phyloP scores from a whole-genome alignment of 2,888 invertebrate species.

The Hypomecis punctinalis region DNA sequence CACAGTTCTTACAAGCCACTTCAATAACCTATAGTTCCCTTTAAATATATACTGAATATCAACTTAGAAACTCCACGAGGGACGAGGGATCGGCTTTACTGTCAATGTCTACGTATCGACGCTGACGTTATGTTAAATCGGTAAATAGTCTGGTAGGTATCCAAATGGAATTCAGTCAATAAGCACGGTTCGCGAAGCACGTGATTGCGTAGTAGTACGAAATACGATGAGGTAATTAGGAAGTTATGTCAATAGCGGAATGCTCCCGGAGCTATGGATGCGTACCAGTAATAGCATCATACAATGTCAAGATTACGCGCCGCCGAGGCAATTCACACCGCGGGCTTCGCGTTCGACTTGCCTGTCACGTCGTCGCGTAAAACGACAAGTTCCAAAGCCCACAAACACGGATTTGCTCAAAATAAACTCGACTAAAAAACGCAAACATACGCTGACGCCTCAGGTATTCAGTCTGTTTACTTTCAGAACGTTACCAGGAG shows the following conservation, averaged over 20 bases:
- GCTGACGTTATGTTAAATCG: no score
- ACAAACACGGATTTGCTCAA: constrained; percentile 56
- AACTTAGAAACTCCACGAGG: no score
- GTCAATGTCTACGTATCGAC: no score
- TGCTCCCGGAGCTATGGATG: constrained; percentile 39
- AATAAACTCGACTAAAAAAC: constrained; percentile 62
- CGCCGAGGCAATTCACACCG: constrained; percentile 36
- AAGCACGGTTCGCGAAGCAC: constrained; percentile 1
- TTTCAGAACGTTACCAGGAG: constrained; percentile 28
- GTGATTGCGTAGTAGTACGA: constrained; percentile 28
- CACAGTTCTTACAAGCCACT: no score
- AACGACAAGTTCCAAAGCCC: constrained; percentile 45
- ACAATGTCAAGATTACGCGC: constrained; percentile 79
- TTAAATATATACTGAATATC: no score
- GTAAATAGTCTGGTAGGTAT: not conserved
- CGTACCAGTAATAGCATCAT: constrained; percentile 56
- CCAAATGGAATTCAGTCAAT: not conserved
- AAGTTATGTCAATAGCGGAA: constrained; percentile 62
- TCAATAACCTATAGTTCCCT: no score
- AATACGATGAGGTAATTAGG: constrained; percentile 58
- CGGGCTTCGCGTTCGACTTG: constrained; percentile 42
- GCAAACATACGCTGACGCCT: constrained; percentile 58
- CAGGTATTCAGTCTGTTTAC: constrained; percentile 59
- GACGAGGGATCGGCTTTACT: no score
- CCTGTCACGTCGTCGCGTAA: constrained; percentile 55